phyloP scores from a whole-genome alignment of 37 sponge, comb jelly and placozoan species.

The Lycopodina hypogea region DNA sequence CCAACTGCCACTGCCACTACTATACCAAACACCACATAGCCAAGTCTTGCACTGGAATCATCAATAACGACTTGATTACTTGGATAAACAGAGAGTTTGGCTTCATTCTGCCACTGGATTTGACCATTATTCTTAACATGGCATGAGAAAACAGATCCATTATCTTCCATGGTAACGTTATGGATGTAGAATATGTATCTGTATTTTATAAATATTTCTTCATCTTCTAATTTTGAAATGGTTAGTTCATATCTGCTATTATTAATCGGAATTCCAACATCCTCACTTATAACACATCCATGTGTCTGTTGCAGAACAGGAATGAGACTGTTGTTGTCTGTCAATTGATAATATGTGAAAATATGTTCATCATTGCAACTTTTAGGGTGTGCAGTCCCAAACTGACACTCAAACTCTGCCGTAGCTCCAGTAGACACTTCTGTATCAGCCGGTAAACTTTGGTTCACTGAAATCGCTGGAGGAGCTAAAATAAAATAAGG shows the following conservation, averaged over 20 bases:
- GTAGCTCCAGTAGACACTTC: background rate
- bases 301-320: background rate
- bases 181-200: background rate
- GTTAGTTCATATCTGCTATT: background rate
- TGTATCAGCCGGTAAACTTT: background rate
- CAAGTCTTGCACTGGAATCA: too few species aligned
- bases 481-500: background rate
- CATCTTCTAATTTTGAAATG: background rate
- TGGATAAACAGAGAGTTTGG: background rate
- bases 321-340: background rate
- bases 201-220: background rate
- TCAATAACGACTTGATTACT: too few species aligned
- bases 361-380: background rate
- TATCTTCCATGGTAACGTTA: background rate
- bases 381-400: background rate
- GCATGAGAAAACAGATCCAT: slow-evolving; percentile 2
- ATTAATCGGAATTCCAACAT: too few species aligned
- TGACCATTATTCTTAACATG: background rate
- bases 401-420: slow-evolving; percentile 1
- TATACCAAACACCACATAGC: too few species aligned
- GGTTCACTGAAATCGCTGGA: background rate
- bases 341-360: background rate
- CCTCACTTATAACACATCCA: background rate
- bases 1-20: too few species aligned
- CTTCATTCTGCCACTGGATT: background rate